Conservation (phyloP, 2,113 vertebrate species). For the Psittacus erithacus region DNA sequence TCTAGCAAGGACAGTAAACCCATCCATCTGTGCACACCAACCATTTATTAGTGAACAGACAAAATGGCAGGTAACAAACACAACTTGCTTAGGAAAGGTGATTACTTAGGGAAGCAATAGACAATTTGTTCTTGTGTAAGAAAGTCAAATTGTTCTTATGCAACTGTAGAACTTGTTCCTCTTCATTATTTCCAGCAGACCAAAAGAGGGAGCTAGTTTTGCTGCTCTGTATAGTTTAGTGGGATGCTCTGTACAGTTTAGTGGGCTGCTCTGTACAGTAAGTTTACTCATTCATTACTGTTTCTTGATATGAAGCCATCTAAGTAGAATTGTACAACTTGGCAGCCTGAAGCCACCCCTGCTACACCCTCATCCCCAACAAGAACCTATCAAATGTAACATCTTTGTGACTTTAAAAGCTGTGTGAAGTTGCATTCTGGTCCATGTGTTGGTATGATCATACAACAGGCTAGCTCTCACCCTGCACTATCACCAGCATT, state of each 20-base stretch:
- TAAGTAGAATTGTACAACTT: neutral
- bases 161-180: neutral
- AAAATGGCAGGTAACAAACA: neutral
- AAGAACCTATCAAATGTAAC: neutral
- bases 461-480: neutral
- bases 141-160: neutral
- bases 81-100: neutral
- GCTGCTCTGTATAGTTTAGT: neutral
- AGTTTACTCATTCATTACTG: neutral
- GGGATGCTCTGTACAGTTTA: neutral
- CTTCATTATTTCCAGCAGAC: neutral
- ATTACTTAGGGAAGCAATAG: neutral
- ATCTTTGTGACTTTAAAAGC: neutral
- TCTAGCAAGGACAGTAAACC: neutral
- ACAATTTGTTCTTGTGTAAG: neutral
- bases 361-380: neutral
- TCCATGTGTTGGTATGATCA: neutral
- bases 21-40: neutral
- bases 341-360: neutral
- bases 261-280: neutral
- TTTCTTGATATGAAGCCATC: neutral
- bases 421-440: neutral
- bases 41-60: neutral
- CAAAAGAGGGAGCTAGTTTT: neutral
- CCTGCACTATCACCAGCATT: neutral